Conservation (phyloP, 2,797 vertebrate species). For the Siniperca obscura region DNA sequence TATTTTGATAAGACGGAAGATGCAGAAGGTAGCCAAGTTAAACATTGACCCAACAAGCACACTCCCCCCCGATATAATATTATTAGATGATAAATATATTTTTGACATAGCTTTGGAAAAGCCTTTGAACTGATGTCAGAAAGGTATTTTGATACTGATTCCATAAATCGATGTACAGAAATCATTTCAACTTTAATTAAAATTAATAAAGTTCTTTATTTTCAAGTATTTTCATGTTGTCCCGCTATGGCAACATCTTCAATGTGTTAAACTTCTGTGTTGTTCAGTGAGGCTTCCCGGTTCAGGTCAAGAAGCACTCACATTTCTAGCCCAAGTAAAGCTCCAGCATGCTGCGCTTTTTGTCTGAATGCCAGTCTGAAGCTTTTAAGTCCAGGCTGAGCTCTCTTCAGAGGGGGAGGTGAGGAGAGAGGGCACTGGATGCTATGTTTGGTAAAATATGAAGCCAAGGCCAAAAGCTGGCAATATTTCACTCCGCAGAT, state of each 20-base stretch:
- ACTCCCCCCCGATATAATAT: slow-evolving; percentile 15
- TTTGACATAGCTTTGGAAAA: slow-evolving; percentile 33
- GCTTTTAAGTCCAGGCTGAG: slow-evolving; percentile 59
- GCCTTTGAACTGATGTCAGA: slow-evolving; percentile 27
- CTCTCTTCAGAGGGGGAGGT: slow-evolving; percentile 40
- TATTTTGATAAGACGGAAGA: slow-evolving; percentile 42
- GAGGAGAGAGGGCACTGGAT: slow-evolving; percentile 44
- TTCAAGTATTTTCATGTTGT: slow-evolving; percentile 10
- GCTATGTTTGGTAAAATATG: slow-evolving; percentile 74
- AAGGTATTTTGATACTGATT: slow-evolving; percentile 19
- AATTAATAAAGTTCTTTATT: slow-evolving; percentile 1
- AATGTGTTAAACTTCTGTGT: slow-evolving; percentile 1
- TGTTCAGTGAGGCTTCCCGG: slow-evolving; percentile 18
- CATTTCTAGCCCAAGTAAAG: slow-evolving; percentile 51
- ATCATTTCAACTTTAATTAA: slow-evolving; percentile 3
- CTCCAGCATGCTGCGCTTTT: slow-evolving; percentile 41
- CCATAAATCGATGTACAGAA: slow-evolving; percentile 19
- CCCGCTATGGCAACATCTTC: background rate
- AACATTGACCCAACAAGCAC: slow-evolving; percentile 24
- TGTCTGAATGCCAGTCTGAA: slow-evolving; percentile 58
- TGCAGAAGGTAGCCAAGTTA: slow-evolving; percentile 42
- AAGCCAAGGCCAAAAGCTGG: slow-evolving; percentile 58
- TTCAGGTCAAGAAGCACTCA: slow-evolving; percentile 38
- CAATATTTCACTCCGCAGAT: slow-evolving; percentile 37
- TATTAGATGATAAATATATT: slow-evolving; percentile 12